Conservation (phyloP, 2,797 vertebrate species). For the Macrochelys suwanniensis region DNA sequence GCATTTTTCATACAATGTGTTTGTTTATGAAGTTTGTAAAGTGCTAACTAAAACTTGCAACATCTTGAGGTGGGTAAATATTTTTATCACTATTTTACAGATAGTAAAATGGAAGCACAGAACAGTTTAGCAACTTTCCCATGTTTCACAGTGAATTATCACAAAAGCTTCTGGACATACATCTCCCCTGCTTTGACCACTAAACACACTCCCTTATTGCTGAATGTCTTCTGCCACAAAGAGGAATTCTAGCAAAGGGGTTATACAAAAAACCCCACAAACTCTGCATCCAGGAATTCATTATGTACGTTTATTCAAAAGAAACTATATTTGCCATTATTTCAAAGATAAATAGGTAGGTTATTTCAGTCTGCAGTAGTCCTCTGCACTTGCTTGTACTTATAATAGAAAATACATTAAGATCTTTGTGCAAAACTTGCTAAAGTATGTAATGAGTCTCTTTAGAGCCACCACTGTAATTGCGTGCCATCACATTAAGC, state of each 20-base stretch:
- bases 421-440: background rate
- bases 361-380: background rate
- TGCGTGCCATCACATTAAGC: background rate
- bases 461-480: background rate
- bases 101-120: background rate
- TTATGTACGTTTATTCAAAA: background rate
- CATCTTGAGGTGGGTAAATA: background rate
- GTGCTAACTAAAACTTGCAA: background rate
- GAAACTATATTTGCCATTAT: background rate
- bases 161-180: background rate
- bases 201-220: background rate
- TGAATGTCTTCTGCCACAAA: background rate
- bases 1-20: background rate
- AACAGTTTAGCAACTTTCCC: background rate
- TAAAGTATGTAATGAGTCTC: background rate
- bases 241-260: background rate
- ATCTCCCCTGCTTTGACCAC: background rate
- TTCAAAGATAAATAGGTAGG: background rate
- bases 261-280: background rate
- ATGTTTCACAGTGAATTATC: background rate
- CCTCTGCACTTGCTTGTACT: background rate
- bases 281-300: background rate
- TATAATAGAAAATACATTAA: background rate
- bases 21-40: background rate
- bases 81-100: background rate